These are phyloP conservation scores for Pseudoatta argentina DNA, from an alignment of 1,140 invertebrate species.

Conservation along the genomic window DNA sequence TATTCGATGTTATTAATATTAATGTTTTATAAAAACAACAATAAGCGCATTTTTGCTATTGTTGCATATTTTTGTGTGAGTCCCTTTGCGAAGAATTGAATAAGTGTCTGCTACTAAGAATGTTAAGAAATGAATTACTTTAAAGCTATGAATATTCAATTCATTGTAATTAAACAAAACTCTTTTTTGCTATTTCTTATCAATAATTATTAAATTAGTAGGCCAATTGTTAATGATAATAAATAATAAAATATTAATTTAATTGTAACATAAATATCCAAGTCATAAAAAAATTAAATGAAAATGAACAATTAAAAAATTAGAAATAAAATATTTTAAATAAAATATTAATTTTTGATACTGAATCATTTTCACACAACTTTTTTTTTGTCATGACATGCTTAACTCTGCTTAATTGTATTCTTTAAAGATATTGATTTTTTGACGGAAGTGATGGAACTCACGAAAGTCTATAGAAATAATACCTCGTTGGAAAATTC, in stretches of 20 bases:
- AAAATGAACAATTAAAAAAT: too few species aligned
- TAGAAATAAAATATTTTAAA: neutral
- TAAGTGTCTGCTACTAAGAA: neutral
- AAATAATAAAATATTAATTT: neutral
- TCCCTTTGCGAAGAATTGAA: neutral
- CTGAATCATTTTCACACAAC: neutral
- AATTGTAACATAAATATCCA: neutral
- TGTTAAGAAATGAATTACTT: neutral
- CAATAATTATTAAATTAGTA: neutral
- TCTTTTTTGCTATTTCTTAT: neutral
- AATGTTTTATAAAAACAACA: neutral
- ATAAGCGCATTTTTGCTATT: neutral
- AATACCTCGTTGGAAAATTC: constrained; percentile 17
- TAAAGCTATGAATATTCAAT: neutral
- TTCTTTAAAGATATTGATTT: constrained; percentile 22
- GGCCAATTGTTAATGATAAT: neutral
- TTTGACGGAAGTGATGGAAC: neutral
- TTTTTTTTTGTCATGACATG: neutral
- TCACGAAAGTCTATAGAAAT: neutral
- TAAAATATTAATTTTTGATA: constrained; percentile 9
- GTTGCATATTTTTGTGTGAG: neutral
- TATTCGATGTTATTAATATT: neutral
- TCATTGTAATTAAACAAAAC: neutral
- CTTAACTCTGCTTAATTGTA: neutral
- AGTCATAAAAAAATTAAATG: neutral